These are phyloP conservation scores for Mythimna albipuncta DNA, from an alignment of 2,888 invertebrate genomes.

Conservation along the genomic window DNA sequence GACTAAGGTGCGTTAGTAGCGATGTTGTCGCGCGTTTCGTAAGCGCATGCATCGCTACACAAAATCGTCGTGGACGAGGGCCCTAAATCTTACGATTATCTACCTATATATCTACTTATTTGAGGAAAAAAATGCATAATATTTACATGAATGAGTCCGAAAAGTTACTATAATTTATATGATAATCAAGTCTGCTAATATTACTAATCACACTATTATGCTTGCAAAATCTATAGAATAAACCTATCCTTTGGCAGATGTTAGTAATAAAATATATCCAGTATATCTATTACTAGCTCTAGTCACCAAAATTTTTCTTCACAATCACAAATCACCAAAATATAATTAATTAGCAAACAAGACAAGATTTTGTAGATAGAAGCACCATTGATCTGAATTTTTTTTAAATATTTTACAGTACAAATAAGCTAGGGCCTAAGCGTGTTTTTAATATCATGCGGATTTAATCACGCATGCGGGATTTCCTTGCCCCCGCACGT, in stretches of 20 bases:
- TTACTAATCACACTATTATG: conserved; percentile 14
- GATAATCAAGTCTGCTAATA: background rate
- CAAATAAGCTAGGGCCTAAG: too few species aligned
- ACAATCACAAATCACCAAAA: background rate
- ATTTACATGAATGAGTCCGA: conserved; percentile 39
- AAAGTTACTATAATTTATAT: conserved; percentile 11
- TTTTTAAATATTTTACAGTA: background rate
- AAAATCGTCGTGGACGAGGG: too few species aligned
- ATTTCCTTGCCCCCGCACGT: too few species aligned
- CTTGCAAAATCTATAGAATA: conserved; percentile 18
- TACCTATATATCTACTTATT: conserved; percentile 5
- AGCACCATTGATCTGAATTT: background rate
- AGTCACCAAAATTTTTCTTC: conserved; percentile 2
- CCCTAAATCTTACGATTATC: background rate
- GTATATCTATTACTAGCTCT: conserved; percentile 46
- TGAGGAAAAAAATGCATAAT: conserved; percentile 46
- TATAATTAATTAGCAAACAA: conserved; percentile 19
- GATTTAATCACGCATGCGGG: too few species aligned
- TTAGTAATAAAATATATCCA: conserved; percentile 46
- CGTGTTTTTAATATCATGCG: too few species aligned
- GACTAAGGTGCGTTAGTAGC: too few species aligned
- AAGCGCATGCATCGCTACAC: too few species aligned
- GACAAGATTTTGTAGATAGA: background rate
- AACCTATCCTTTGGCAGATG: background rate
- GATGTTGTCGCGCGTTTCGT: too few species aligned